These are phyloP conservation scores for Orientallactaga bullata DNA, from an alignment of 2,113 vertebrate species.

Conservation along the genomic window DNA sequence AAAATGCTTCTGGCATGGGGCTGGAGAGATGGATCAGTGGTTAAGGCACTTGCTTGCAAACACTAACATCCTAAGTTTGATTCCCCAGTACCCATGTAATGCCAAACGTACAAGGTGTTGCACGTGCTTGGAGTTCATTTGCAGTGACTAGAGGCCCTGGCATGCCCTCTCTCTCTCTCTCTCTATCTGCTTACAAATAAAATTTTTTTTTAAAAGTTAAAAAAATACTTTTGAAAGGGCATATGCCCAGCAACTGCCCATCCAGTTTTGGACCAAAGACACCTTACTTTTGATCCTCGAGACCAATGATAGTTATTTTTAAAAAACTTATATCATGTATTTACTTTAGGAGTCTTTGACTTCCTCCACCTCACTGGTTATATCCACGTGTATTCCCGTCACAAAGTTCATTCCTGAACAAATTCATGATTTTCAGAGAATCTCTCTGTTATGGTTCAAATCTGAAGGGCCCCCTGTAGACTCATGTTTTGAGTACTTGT, in stretches of 20 bases:
- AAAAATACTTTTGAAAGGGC: not conserved
- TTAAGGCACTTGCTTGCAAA: too few species aligned
- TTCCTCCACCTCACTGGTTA: not conserved
- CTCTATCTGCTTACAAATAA: too few species aligned
- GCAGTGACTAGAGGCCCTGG: too few species aligned
- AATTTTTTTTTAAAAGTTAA: too few species aligned
- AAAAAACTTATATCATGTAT: not conserved
- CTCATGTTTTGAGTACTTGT: not conserved
- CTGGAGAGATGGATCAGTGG: too few species aligned
- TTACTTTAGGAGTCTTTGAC: not conserved
- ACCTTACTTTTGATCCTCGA: conserved; percentile 7
- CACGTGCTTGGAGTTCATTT: too few species aligned
- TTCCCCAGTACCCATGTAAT: too few species aligned
- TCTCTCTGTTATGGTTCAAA: not conserved
- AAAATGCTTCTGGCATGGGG: too few species aligned
- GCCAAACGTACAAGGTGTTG: too few species aligned
- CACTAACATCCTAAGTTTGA: too few species aligned
- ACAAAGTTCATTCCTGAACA: not conserved
- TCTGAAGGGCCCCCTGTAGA: not conserved
- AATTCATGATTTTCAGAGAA: not conserved
- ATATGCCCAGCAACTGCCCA: not conserved
- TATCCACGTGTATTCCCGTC: not conserved
- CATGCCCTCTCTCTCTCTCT: too few species aligned
- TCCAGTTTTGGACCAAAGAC: not conserved
- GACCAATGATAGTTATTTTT: not conserved